Conservation (phyloP, 2,113 vertebrate genomes). For the Pteropus alecto region DNA sequence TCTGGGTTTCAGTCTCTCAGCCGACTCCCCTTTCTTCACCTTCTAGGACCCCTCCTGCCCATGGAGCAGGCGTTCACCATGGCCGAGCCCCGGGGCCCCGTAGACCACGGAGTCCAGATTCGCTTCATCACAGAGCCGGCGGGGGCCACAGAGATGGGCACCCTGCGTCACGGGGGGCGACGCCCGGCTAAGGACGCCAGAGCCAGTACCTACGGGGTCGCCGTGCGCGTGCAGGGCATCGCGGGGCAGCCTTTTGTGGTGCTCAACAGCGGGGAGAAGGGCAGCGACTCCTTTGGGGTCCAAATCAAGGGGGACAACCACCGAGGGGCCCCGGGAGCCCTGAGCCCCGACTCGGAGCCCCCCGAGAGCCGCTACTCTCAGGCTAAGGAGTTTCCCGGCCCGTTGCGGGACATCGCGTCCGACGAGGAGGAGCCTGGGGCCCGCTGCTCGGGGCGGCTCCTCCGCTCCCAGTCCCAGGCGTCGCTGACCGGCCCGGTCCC, state of each 20-base stretch:
- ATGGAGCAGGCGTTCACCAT: constrained; percentile 62
- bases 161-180: constrained; percentile 55
- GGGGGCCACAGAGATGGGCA: constrained; percentile 69
- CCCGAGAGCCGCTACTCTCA: constrained; percentile 77
- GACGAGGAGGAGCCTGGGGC: constrained; percentile 79
- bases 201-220: constrained; percentile 90
- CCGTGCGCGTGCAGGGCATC: constrained; percentile 94
- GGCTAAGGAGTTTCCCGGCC: not conserved
- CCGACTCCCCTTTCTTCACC: not conserved
- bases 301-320: constrained; percentile 79
- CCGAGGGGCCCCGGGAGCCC: constrained; percentile 29
- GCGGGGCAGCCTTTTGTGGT: constrained; percentile 95
- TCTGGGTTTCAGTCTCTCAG: not conserved
- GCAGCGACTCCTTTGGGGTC: constrained; percentile 94
- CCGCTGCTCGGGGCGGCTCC: constrained; percentile 74
- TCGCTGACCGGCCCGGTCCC: constrained; percentile 83
- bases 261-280: constrained; percentile 93
- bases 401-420: constrained; percentile 66
- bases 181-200: constrained; percentile 70
- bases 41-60: constrained; percentile 27
- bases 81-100: constrained; percentile 81
- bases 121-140: constrained; percentile 92
- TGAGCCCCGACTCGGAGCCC: constrained; percentile 73
- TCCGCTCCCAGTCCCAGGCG: constrained; percentile 90
- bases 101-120: constrained; percentile 95